phyloP scores from a whole-genome alignment of 2,888 invertebrate genomes.

The Heliconius charithonia region DNA sequence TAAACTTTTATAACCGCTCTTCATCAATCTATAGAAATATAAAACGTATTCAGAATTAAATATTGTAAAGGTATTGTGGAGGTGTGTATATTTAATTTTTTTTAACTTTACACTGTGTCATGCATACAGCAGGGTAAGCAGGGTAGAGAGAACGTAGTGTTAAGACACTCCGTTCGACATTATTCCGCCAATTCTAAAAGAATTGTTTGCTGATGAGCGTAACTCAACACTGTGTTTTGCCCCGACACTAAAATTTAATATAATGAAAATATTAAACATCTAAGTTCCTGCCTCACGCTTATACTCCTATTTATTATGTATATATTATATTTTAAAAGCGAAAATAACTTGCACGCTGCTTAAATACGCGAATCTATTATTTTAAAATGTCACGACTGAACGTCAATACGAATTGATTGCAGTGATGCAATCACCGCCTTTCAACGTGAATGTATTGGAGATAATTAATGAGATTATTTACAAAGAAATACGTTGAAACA shows the following conservation, averaged over 20 bases:
- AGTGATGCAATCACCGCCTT: slow-evolving; percentile 54
- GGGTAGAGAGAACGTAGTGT: too few relatives aligned
- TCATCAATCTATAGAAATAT: slow-evolving; percentile 1
- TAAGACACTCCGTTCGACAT: too few relatives aligned
- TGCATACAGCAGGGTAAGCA: too few relatives aligned
- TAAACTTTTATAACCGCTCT: not conserved
- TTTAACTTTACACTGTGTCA: too few relatives aligned
- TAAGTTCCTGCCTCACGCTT: too few relatives aligned
- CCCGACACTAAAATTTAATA: too few relatives aligned
- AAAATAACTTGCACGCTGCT: not conserved
- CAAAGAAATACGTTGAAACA: slow-evolving; percentile 24
- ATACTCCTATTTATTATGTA: too few relatives aligned
- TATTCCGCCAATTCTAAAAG: too few relatives aligned
- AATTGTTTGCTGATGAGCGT: too few relatives aligned
- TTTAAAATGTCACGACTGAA: slow-evolving; percentile 38
- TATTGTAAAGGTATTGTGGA: not conserved
- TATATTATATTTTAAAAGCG: not conserved
- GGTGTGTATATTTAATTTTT: too few relatives aligned
- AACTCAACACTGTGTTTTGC: too few relatives aligned
- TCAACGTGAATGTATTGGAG: slow-evolving; percentile 53
- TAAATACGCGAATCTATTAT: slow-evolving; percentile 26
- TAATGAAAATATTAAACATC: too few relatives aligned
- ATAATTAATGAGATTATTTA: slow-evolving; percentile 52
- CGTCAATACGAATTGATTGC: slow-evolving; percentile 50
- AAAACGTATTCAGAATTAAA: not conserved